phyloP scores from a whole-genome alignment of 2,888 invertebrate species.

The Xylota segnis region DNA sequence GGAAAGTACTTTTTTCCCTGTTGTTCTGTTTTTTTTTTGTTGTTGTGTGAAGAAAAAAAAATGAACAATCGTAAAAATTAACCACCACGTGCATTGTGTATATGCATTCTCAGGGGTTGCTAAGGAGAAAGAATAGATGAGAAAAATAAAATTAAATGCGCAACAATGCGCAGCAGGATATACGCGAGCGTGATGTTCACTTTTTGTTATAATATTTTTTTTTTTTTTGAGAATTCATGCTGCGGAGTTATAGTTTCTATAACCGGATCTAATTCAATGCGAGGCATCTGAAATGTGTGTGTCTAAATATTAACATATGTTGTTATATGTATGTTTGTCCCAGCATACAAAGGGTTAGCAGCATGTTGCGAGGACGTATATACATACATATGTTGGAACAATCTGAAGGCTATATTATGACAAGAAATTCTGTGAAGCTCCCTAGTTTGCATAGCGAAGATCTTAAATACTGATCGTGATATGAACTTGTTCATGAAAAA shows the following conservation, averaged over 20 bases:
- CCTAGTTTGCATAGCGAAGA: too few species aligned
- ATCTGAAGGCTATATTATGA: too few species aligned
- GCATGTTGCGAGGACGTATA: background rate
- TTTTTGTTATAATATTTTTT: constrained; percentile 20
- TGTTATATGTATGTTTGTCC: background rate
- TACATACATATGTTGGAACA: background rate
- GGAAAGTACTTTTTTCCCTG: constrained; percentile 26
- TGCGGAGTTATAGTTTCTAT: constrained; percentile 22
- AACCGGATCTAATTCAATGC: constrained; percentile 53
- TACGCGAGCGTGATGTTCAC: constrained; percentile 50
- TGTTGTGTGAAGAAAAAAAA: constrained; percentile 56
- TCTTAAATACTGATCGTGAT: too few species aligned
- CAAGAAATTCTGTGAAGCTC: too few species aligned
- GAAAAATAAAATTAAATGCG: constrained; percentile 69
- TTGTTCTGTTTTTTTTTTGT: constrained; percentile 26
- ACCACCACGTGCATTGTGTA: constrained; percentile 72
- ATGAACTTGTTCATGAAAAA: too few species aligned
- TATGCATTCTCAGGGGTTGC: constrained; percentile 63
- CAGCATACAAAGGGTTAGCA: background rate
- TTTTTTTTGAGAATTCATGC: background rate
- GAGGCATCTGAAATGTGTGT: constrained; percentile 3
- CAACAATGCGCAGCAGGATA: constrained; percentile 74
- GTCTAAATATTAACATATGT: constrained; percentile 20
- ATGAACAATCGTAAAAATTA: constrained; percentile 74
- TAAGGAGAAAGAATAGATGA: constrained; percentile 27